phyloP scores from a whole-genome alignment of 2,888 invertebrate species.

The Bursaphelenchus okinawaensis region DNA sequence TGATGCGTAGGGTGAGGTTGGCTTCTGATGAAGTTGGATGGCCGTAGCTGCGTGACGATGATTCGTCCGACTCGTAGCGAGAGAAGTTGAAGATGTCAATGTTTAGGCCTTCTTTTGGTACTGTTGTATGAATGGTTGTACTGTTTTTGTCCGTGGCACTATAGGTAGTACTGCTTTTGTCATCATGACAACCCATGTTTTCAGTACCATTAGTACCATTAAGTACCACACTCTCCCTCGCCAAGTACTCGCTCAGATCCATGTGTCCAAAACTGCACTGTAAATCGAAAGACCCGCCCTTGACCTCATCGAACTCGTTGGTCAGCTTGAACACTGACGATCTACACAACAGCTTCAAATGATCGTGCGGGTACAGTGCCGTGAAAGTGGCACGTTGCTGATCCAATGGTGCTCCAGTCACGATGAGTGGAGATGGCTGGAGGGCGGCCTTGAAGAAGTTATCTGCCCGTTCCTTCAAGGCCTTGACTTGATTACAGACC shows the following conservation, averaged over 20 bases:
- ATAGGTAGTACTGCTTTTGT: no score
- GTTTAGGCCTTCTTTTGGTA: no score
- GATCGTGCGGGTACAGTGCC: neutral
- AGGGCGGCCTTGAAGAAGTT: conserved; percentile 16
- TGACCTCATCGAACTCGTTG: neutral
- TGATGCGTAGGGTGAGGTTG: neutral
- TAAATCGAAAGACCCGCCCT: neutral
- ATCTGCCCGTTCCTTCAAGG: conserved; percentile 18
- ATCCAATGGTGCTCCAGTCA: neutral
- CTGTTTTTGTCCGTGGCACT: no score
- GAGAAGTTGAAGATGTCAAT: neutral
- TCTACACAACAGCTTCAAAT: neutral
- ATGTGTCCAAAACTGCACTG: neutral
- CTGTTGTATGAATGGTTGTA: no score
- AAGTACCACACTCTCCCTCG: neutral
- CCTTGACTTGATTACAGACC: neutral
- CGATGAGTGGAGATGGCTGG: neutral
- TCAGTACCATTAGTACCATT: no score
- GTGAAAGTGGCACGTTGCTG: neutral
- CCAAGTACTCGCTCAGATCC: neutral
- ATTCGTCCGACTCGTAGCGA: neutral
- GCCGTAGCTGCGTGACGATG: neutral
- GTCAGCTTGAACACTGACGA: neutral
- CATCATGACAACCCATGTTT: no score
- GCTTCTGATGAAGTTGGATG: neutral